Evolutionary conservation across 2,888 invertebrate species (phyloP), one percentile per base, ranked within the genome.

Genomic region (Dolomedes plantarius): DNA sequence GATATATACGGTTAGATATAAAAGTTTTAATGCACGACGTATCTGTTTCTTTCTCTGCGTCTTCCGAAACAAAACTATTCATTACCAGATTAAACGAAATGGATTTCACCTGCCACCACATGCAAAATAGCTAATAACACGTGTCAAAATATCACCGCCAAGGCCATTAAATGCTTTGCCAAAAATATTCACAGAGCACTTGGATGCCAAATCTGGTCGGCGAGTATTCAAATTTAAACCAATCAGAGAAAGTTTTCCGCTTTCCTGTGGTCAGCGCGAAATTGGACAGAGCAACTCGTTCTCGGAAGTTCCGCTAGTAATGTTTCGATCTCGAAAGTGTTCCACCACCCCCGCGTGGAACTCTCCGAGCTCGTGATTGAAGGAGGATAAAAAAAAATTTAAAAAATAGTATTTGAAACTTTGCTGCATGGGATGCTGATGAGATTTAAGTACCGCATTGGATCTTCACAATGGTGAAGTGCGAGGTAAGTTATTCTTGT

Each of bases 191-290:
- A 23, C 3, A 23, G 16, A 16, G 56, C 19, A 23, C n/a, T 56
- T 56, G 3, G 6, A 6, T 23, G 56, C 56, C 56, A 56, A 56
- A 23, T 23, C 7, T 56, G 7, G 56, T 5, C 11, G 16, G 1
- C 23, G 2, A n/a, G 23, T 16, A 5, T 6, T 16, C n/a, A 23
- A 3, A 23, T 23, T 1, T 23, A 23, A 5, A 56, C 56, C 56
- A 56, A 56, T 56, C 23, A n/a, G 3, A 56, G 56, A 23, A 3
- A 23, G 23, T 16, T 46, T 23, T 6, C 23, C 23, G 5, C 23
- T 56, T 56, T 23, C 23, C 56, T 56, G 56, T 56, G 56, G 56
- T 56, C 56, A 56, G 56, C 56, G 56, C 56, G 56, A 56, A 56
- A 56, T 56, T 56, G 23, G 23, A 56, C 23, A 56, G 23, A 56